phyloP scores from a whole-genome alignment of 2,113 vertebrate genomes.

The Thamnophis sirtalis region DNA sequence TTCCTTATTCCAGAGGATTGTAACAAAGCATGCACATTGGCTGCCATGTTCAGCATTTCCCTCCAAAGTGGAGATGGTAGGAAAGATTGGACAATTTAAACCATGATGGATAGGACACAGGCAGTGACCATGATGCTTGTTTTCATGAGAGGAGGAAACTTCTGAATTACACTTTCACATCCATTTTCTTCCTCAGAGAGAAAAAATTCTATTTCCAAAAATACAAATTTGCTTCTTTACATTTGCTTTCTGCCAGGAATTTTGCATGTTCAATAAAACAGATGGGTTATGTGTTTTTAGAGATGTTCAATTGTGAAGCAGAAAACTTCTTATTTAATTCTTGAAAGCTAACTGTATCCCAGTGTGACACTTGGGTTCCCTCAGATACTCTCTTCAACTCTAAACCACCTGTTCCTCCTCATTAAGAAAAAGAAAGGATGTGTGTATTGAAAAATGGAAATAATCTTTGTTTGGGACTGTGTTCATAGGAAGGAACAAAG shows the following conservation, averaged over 20 bases:
- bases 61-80: neutral
- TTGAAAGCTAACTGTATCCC: neutral
- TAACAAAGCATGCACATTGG: neutral
- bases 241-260: neutral
- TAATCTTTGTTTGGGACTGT: neutral
- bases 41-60: neutral
- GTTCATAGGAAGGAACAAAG: neutral
- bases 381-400: neutral
- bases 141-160: neutral
- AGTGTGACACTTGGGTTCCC: neutral
- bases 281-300: neutral
- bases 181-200: neutral
- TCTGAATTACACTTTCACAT: neutral
- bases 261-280: neutral
- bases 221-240: neutral
- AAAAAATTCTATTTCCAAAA: neutral
- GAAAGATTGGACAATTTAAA: neutral
- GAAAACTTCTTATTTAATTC: neutral
- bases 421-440: neutral
- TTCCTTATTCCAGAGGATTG: neutral
- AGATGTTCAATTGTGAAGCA: neutral
- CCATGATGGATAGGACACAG: neutral
- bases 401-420: neutral
- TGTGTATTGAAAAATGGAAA: neutral
- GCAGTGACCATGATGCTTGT: neutral